A percentile compares a stretch with the other conserved stretches of the same genome.
Evolutionary conservation across 2,797 vertebrate genomes (phyloP).

Genomic region (Caiman crocodilus): DNA sequence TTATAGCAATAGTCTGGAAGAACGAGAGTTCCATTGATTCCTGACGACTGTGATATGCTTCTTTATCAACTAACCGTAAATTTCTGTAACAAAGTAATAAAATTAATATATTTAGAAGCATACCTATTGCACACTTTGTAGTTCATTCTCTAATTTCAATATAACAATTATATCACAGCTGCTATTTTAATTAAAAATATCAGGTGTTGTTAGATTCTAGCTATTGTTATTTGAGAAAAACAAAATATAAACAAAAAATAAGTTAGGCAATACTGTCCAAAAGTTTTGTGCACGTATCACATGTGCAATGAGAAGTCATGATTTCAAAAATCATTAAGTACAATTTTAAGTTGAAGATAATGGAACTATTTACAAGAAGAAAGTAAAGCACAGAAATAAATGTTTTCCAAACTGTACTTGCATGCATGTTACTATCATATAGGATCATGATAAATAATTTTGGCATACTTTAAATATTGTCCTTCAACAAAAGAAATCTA

Average conservation of each 20-base stretch:
- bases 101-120: background rate
- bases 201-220: background rate
- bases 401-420: background rate
- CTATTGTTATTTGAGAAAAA: background rate
- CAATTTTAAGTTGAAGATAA: background rate
- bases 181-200: background rate
- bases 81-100: slow-evolving; percentile 79
- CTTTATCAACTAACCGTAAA: slow-evolving; percentile 86
- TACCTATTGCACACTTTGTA: background rate
- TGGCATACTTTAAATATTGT: background rate
- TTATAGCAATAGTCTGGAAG: slow-evolving; percentile 84
- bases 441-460: background rate
- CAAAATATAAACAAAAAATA: background rate
- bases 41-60: slow-evolving; percentile 82
- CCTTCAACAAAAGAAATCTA: background rate
- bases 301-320: background rate
- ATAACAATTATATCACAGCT: background rate
- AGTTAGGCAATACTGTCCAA: background rate
- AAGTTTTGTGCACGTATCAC: background rate
- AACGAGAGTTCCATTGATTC: slow-evolving; percentile 86
- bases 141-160: background rate
- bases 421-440: background rate
- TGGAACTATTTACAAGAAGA: background rate
- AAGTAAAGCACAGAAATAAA: background rate
- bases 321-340: background rate